These are phyloP conservation scores for Galemys pyrenaicus DNA, from an alignment of 2,113 vertebrate species.

Conservation along the genomic window DNA sequence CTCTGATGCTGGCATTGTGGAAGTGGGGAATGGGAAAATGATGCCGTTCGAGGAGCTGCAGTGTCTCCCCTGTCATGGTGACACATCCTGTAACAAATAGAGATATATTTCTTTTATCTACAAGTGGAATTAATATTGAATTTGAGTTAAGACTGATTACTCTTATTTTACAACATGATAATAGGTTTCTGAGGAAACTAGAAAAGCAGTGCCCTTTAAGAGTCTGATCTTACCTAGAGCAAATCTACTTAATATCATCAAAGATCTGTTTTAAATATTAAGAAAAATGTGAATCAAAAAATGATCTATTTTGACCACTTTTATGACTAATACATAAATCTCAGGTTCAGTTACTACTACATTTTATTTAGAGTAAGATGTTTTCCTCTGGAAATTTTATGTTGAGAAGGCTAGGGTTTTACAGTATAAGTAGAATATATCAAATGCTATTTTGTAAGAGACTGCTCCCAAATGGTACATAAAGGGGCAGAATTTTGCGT, in stretches of 20 bases:
- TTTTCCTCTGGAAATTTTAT: neutral
- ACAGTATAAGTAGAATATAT: conserved; percentile 12
- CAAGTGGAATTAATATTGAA: neutral
- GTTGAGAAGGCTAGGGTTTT: neutral
- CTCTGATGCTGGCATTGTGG: too few species aligned
- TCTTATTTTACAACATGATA: neutral
- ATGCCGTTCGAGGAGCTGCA: too few species aligned
- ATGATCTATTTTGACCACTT: neutral
- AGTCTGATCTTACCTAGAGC: neutral
- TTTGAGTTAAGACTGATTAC: neutral
- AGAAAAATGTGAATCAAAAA: conserved; percentile 7
- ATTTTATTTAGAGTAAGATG: conserved; percentile 40
- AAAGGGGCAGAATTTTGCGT: neutral
- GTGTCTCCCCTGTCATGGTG: too few species aligned
- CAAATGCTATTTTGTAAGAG: conserved; percentile 17
- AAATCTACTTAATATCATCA: neutral
- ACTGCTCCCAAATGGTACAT: neutral
- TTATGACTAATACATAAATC: neutral
- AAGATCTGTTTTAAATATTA: conserved; percentile 37
- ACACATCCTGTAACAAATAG: too few species aligned
- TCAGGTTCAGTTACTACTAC: neutral
- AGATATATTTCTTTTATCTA: too few species aligned
- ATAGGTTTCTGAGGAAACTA: neutral
- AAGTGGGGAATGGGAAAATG: too few species aligned
- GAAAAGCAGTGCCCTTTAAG: neutral